Conservation (phyloP, 2,113 vertebrate genomes). For the Grus americana region DNA sequence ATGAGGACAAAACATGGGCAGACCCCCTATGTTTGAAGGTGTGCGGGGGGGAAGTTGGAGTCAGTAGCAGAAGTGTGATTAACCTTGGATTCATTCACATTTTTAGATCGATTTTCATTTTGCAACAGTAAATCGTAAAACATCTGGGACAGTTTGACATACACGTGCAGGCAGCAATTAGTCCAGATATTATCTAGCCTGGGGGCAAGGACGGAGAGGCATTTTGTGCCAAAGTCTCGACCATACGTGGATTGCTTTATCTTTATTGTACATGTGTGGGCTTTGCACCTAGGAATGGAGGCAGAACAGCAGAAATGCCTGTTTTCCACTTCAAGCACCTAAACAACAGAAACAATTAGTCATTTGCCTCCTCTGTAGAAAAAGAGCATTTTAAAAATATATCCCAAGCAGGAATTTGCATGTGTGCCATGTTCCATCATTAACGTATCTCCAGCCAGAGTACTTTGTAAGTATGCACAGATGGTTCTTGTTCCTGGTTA, state of each 20-base stretch:
- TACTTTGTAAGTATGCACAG: background rate
- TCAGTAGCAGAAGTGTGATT: background rate
- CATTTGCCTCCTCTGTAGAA: background rate
- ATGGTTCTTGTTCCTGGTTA: conserved; percentile 16
- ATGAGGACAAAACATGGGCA: background rate
- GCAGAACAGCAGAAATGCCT: background rate
- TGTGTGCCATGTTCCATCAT: background rate
- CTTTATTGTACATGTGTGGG: background rate
- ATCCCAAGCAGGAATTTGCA: background rate
- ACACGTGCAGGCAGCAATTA: background rate
- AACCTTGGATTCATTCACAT: conserved; percentile 10
- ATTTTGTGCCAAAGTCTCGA: background rate
- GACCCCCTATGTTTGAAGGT: background rate
- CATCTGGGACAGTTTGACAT: conserved; percentile 21
- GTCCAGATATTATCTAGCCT: background rate
- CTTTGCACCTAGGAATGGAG: background rate
- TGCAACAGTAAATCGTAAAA: background rate
- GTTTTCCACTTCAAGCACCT: background rate
- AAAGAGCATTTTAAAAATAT: background rate
- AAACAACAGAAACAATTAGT: background rate
- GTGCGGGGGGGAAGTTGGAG: background rate
- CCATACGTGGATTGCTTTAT: background rate
- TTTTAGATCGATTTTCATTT: background rate
- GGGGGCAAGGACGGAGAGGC: background rate
- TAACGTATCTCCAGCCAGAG: background rate